Base-by-base conservation (phyloP, 2,888 invertebrate species). In the Rhyacophila evoluta region DNA sequence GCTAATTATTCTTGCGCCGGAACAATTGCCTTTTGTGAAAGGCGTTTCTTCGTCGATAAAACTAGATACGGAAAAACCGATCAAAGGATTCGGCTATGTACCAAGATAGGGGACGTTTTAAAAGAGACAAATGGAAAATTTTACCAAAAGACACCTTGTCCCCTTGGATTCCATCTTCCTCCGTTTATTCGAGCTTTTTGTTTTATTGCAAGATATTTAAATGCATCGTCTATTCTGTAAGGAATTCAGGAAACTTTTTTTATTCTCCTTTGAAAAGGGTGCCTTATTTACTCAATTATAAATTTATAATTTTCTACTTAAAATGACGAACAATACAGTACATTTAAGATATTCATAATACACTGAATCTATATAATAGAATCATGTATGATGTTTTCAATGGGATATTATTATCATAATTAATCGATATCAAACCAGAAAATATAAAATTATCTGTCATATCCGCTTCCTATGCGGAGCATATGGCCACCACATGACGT, bases 71-170 rank as follows among this genome's bases (percentile, higher is more conserved):
- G 25, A 2, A 10, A 55, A 55, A 55, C 55, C 55, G 55, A 55
- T 55, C 55, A 55, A 55, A 55, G 55, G 55, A 25, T 25, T 55
- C 8, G 10, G 8, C 3, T 2, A 19, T 8, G 25, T 1, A 55
- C 15, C 8, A 19, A 12, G 15, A 12, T 10, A 12, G 1, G 12
- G 55, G 55, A 19, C 55, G 25, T 19, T 55, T 55, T 55, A 55
- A 10, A 10, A 10, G 19, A 55, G 25, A 55, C 55, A 25, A 55
- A 55, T 55, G 55, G 55, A 25, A 25, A n/a, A 55, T 19, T 55
- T 55, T 55, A 55, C 55, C 55, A 55, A 55, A 25, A 55, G 55
- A 55, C 55, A 41, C 41, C 41, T 8, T 19, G 55, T 55, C 55
- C 25, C 8, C 10, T 12, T 33, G 29, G 29, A 33, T 33, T 8